Percentiles rank a stretch among this genome's conserved stretches.
Conservation (phyloP, 2,797 vertebrate genomes). For the Emydoidea blandingii region DNA sequence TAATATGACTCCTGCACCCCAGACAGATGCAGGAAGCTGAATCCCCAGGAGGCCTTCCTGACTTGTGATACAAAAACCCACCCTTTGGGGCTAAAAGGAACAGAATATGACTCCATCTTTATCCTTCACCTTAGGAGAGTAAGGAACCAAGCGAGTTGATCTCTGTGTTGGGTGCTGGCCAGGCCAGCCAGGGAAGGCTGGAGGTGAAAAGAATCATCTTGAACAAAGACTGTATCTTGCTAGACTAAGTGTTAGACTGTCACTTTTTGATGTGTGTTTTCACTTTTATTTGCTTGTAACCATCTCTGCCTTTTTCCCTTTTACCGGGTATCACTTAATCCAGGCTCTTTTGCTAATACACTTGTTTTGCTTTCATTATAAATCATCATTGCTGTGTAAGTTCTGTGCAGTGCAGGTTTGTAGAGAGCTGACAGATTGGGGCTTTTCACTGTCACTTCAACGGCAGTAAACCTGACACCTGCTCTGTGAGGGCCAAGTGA, state of each 20-base stretch:
- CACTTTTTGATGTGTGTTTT: background rate
- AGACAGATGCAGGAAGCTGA: too few species aligned
- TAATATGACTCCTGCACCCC: too few species aligned
- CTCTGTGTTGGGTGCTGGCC: background rate
- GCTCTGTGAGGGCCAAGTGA: background rate
- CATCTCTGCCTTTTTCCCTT: background rate
- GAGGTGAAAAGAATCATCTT: background rate
- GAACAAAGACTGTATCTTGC: background rate
- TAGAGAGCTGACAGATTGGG: background rate
- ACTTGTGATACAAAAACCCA: too few species aligned
- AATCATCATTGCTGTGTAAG: background rate
- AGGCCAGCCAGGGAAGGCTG: background rate
- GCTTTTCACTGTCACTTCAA: background rate
- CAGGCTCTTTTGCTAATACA: background rate
- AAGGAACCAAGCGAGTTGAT: background rate
- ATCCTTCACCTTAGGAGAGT: too few species aligned
- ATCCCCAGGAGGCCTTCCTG: too few species aligned
- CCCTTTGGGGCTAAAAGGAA: too few species aligned
- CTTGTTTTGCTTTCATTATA: background rate
- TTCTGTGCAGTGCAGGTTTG: background rate
- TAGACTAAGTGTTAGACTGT: background rate
- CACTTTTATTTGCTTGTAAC: background rate
- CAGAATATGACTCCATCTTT: too few species aligned
- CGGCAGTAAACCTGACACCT: background rate
- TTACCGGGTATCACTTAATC: background rate